Evolutionary conservation across 2,113 vertebrate species (phyloP).

Genomic region (Xiphophorus maculatus): DNA sequence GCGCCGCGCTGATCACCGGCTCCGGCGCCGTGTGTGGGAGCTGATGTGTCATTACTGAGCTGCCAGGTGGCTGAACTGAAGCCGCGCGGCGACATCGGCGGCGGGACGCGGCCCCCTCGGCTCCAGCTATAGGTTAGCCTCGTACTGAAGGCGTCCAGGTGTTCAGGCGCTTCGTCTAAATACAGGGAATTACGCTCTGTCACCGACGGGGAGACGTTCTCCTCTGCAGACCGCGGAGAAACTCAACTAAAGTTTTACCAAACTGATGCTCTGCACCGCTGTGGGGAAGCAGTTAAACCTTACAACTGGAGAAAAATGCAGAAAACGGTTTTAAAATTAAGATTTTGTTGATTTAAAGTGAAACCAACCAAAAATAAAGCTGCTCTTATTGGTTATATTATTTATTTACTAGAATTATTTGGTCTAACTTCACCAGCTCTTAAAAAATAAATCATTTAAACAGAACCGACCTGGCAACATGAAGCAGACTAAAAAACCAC

Average conservation of each 20-base stretch:
- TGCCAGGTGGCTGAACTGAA: constrained; percentile 65
- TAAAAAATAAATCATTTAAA: no score
- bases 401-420: no score
- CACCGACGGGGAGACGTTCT: constrained; percentile 7
- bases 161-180: constrained; percentile 62
- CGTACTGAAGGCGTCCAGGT: constrained; percentile 63
- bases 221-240: background rate
- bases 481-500: no score
- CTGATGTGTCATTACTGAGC: constrained; percentile 73
- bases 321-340: no score
- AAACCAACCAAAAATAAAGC: no score
- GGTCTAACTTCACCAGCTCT: no score
- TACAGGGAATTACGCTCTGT: constrained; percentile 55
- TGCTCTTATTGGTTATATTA: no score
- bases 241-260: background rate
- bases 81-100: constrained; percentile 51
- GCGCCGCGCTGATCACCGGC: constrained; percentile 47
- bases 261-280: no score
- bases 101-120: constrained; percentile 34
- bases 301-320: no score
- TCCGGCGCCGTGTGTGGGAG: constrained; percentile 58
- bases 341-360: no score
- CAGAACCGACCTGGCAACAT: no score
- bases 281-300: no score
- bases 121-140: constrained; percentile 29